Evolutionary conservation across 2,888 invertebrate species (phyloP).

Genomic region (Habroteleia sp.): DNA sequence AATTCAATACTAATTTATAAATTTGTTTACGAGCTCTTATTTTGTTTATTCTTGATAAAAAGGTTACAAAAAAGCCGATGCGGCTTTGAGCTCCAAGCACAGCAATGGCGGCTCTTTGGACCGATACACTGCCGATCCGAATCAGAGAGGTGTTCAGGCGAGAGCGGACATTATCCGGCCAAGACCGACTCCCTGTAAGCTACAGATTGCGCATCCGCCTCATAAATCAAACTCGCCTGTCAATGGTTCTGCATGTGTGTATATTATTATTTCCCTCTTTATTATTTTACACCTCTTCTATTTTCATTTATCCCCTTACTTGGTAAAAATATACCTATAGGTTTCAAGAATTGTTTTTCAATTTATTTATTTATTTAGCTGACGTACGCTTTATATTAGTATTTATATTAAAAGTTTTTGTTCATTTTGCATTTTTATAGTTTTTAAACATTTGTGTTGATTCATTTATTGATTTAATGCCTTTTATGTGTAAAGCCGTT

Average conservation of each 20-base stretch:
- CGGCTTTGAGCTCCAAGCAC: slow-evolving; percentile 77
- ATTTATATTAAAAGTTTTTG: too few relatives aligned
- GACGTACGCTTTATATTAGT: too few relatives aligned
- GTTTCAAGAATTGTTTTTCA: too few relatives aligned
- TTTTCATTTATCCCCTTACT: slow-evolving; percentile 11
- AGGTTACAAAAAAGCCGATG: slow-evolving; percentile 80
- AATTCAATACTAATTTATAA: too few relatives aligned
- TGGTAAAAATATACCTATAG: too few relatives aligned
- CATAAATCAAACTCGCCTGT: slow-evolving; percentile 78
- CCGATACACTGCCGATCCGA: slow-evolving; percentile 90
- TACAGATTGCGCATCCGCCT: slow-evolving; percentile 76
- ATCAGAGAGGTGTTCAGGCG: slow-evolving; percentile 85
- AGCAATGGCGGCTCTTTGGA: slow-evolving; percentile 82
- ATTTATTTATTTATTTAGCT: too few relatives aligned
- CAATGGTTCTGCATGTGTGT: slow-evolving; percentile 79
- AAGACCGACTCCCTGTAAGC: slow-evolving; percentile 85
- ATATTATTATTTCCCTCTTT: slow-evolving; percentile 68
- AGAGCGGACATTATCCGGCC: slow-evolving; percentile 90
- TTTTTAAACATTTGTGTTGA: too few relatives aligned
- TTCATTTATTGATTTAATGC: too few relatives aligned
- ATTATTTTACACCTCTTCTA: slow-evolving; percentile 27
- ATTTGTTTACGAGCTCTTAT: not conserved
- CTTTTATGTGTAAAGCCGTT: too few relatives aligned
- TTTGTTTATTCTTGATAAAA: not conserved
- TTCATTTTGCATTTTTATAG: too few relatives aligned